A percentile compares a stretch with the other conserved stretches of the same genome.
phyloP scores from a whole-genome alignment of 2,888 invertebrate genomes.

The Theodoxus fluviatilis region DNA sequence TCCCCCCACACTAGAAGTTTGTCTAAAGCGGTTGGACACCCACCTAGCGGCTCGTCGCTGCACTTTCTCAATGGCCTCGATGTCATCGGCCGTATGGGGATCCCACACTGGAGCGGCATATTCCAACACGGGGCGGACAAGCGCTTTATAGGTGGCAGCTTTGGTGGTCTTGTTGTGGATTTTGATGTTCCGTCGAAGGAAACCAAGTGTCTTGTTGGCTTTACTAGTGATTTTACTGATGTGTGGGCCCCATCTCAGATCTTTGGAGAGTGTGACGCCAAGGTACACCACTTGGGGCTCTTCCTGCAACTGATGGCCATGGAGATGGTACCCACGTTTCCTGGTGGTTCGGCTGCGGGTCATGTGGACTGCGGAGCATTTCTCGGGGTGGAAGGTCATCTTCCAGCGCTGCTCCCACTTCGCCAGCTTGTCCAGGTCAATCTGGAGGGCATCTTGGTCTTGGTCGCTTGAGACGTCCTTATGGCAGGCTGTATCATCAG shows the following conservation, averaged over 20 bases:
- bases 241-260: background rate
- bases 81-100: too few relatives aligned
- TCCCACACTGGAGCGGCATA: too few relatives aligned
- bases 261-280: background rate
- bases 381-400: conserved; percentile 20
- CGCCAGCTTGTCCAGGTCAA: conserved; percentile 16
- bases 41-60: too few relatives aligned
- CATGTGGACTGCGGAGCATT: background rate
- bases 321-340: background rate
- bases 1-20: too few relatives aligned
- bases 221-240: background rate
- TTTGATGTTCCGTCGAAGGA: too few relatives aligned
- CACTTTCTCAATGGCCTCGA: too few relatives aligned
- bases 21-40: too few relatives aligned
- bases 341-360: background rate
- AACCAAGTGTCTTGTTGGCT: too few relatives aligned
- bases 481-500: background rate
- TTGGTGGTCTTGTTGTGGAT: too few relatives aligned
- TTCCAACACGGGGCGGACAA: too few relatives aligned
- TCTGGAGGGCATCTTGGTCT: background rate
- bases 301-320: background rate
- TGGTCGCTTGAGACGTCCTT: background rate
- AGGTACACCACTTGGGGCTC: background rate
- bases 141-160: too few relatives aligned
- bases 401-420: conserved; percentile 13